Evolutionary conservation across 2,888 invertebrate genomes (phyloP), one percentile per base, ranked within the genome.

Genomic region (Maniola hyperantus): DNA sequence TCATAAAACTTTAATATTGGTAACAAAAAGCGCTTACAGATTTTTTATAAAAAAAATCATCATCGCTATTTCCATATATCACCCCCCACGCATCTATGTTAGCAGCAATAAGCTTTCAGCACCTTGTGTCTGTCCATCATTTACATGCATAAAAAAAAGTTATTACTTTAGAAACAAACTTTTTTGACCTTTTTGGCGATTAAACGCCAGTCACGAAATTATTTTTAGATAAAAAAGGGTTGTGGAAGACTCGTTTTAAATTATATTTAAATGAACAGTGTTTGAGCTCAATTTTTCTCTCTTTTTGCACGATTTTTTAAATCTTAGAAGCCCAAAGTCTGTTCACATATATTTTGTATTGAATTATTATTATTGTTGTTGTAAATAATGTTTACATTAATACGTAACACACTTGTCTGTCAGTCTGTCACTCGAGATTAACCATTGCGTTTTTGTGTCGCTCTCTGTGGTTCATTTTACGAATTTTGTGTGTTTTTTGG

Each of bases 221-320:
- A 70, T 70, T 54, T 71, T 76, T 71, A 73, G 73, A 74, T 74
- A 74, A 77, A 76, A 84, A 91, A 91, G 89, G 92, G 91, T 91
- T 91, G 91, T 91, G 91, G 91, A 91, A 84, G 89, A 88, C 86
- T 85, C 83, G 82, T 80, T 72, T 68, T 70, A 66, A 66, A 53
- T 58, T 48, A 46, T 33, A 66, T 48, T 65, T 57, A 68, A 62
- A 46, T 70, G 83, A 83, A 85, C 83, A 79, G 80, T 77, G 72
- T 79, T 83, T 84, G 85, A 82, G 73, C 68, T 71, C 59, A 77
- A 71, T 74, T 64, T 71, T n/a, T 8, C 18, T 13, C 26, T 2
- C 42, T 68, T 66, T 67, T 70, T 71, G 72, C 72, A 70, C 70
- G 67, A 66, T 68, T 71, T 51, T 51, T 50, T 11, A 20, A 64